Percentiles rank a stretch among this genome's conserved stretches.
Conservation (phyloP, 2,113 vertebrate genomes). For the Motacilla tschutschensis region DNA sequence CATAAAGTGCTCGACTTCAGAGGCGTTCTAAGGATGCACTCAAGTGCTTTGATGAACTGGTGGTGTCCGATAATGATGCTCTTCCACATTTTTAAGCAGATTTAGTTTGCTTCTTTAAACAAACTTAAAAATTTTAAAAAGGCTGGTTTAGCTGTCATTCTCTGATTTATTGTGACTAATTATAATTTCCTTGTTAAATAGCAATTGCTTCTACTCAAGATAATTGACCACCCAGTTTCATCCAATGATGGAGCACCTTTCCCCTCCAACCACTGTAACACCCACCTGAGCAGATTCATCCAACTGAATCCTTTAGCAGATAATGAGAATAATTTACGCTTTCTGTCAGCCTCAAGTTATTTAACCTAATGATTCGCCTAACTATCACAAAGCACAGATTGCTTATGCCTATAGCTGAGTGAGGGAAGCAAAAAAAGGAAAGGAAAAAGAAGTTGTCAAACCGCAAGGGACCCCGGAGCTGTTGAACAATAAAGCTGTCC, state of each 20-base stretch:
- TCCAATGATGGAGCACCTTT: constrained; percentile 29
- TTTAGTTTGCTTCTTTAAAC: constrained; percentile 31
- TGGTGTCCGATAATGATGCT: neutral
- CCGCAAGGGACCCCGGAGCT: neutral
- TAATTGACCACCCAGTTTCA: constrained; percentile 60
- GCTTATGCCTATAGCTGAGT: neutral
- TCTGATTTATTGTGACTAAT: constrained; percentile 56
- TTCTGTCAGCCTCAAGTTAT: constrained; percentile 50
- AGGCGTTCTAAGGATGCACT: neutral
- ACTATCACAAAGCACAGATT: constrained; percentile 5
- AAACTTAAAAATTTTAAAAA: neutral
- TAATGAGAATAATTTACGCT: constrained; percentile 58
- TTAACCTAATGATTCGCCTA: constrained; percentile 39
- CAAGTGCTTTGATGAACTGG: neutral
- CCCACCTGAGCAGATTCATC: constrained; percentile 47
- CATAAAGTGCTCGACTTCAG: neutral
- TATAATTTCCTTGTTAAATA: constrained; percentile 61
- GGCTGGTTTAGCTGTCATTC: constrained; percentile 21
- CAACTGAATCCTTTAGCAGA: constrained; percentile 38
- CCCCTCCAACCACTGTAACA: constrained; percentile 31
- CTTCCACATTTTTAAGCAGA: constrained; percentile 24
- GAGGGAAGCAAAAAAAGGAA: neutral
- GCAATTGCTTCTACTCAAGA: constrained; percentile 30
- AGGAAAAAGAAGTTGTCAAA: neutral
- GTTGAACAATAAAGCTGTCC: constrained; percentile 29